Percentiles rank a stretch among this genome's conserved stretches.
Conservation (phyloP, 2,888 invertebrate species). For the Synanthedon tipuliformis region DNA sequence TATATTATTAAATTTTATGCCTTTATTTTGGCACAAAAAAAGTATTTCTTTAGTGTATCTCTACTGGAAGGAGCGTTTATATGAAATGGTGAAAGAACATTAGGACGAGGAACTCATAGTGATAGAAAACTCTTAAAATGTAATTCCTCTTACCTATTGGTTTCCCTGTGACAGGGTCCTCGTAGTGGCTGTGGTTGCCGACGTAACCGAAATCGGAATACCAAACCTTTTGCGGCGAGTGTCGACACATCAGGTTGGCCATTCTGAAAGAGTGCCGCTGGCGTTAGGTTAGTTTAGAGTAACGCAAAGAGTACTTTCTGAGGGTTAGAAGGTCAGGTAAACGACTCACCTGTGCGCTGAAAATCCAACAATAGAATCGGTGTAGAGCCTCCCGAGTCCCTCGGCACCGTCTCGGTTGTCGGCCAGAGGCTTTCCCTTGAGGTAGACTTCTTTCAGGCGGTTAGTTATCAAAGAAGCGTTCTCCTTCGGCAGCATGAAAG, state of each 20-base stretch:
- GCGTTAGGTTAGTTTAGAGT: neutral
- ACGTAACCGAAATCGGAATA: constrained; percentile 74
- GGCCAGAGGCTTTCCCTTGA: constrained; percentile 23
- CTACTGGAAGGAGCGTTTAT: neutral
- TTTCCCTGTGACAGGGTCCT: constrained; percentile 60
- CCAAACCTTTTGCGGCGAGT: constrained; percentile 67
- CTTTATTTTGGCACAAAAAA: too few relatives aligned
- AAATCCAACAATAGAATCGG: constrained; percentile 72
- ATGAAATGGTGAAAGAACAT: too few relatives aligned
- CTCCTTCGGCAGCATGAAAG: constrained; percentile 72
- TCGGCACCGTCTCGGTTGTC: constrained; percentile 36
- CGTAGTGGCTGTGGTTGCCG: constrained; percentile 70
- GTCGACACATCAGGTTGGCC: constrained; percentile 69
- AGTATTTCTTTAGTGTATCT: neutral
- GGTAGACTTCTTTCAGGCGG: constrained; percentile 60
- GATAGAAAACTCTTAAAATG: neutral
- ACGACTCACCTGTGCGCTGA: constrained; percentile 54
- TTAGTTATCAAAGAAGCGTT: constrained; percentile 60
- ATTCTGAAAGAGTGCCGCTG: constrained; percentile 30
- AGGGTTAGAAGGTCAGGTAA: neutral
- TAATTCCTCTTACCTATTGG: constrained; percentile 44
- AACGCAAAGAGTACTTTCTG: neutral
- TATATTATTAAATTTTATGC: too few relatives aligned
- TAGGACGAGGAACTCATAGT: neutral
- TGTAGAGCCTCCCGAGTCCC: constrained; percentile 64